Evolutionary conservation across 2,888 invertebrate genomes (phyloP).

Genomic region (Orthosia gracilis): DNA sequence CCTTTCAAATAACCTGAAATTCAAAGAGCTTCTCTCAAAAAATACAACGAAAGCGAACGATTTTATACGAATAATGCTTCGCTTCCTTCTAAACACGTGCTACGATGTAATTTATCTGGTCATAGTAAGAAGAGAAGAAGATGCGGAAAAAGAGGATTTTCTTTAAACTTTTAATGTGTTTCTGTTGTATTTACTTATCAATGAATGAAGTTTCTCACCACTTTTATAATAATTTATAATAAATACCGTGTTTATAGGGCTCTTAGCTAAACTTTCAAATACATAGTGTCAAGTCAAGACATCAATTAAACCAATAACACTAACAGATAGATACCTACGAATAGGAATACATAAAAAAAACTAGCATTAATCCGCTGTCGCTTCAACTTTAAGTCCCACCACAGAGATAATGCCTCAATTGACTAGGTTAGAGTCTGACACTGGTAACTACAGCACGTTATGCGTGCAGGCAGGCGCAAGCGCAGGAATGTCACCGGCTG

Average conservation of each 20-base stretch:
- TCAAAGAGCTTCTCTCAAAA: neutral
- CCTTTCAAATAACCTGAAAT: neutral
- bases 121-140: no score
- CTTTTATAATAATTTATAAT: no score
- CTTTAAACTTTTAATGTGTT: no score
- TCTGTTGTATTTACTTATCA: no score
- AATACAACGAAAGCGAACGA: neutral
- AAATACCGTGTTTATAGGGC: no score
- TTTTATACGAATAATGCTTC: neutral
- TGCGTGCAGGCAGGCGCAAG: conserved; percentile 46
- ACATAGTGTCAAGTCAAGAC: no score
- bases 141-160: no score
- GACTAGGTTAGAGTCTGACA: conserved; percentile 49
- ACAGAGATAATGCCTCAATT: conserved; percentile 44
- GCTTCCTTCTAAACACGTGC: neutral
- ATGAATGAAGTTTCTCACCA: no score
- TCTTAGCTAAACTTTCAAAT: no score
- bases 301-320: neutral
- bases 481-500: conserved; percentile 60
- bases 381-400: conserved; percentile 4
- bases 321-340: neutral
- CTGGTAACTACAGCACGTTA: conserved; percentile 55
- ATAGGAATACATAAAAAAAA: neutral
- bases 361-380: neutral
- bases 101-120: neutral